Base-by-base conservation (phyloP, 37 sponge, comb jelly and placozoan species). In the Halisarca cf. caerulea region DNA sequence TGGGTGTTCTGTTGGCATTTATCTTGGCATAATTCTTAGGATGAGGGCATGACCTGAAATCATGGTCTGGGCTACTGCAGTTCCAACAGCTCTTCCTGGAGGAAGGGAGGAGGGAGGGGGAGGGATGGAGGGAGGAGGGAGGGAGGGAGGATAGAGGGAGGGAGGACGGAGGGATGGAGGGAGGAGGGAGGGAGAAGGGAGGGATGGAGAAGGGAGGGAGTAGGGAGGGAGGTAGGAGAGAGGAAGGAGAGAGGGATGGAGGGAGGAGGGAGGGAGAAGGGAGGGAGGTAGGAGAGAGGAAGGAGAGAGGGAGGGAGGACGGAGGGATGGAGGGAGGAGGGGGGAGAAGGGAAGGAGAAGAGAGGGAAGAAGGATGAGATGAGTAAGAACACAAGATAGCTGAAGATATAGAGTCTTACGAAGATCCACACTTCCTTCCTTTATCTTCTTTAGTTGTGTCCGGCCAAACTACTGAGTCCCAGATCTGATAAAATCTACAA, bases 1-100 rank as follows among this genome's bases (percentile, higher is more conserved):
- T 35, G 38, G 33, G 40, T 32, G 61, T 36, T 44, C 74, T 7
- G 28, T 44, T 73, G 23, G 72, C 36, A 20, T 71, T 35, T 40
- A 71, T 84, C 38, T 72, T 73, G 6, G 84, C 57, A 17, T 72
- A 44, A 37, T 84, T 40, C 33, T 23, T 33, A 30, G 74, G 72
- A 80, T 79, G 51, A 39, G 90, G 58, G 68, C 90, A 90, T 33
- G 81, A 54, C 60, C 55, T 93, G 58, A 90, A n/a, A 43, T 86
- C 80, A 37, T 92, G 93, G 79, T 86, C 89, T 14, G 6, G 51
- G 1, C 81, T 89, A 0, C 84, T 84, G 80, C 93, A 92, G 62
- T 92, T 92, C 80, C 89, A 92, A 57, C 93, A 92, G 35, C 57
- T 83, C 38, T 37, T 81, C 39, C 82, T 81, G 45, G 1, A 42